Percentiles rank a stretch among this genome's conserved stretches.
phyloP scores from a whole-genome alignment of 1,140 invertebrate species.

The Diabrotica virgifera region DNA sequence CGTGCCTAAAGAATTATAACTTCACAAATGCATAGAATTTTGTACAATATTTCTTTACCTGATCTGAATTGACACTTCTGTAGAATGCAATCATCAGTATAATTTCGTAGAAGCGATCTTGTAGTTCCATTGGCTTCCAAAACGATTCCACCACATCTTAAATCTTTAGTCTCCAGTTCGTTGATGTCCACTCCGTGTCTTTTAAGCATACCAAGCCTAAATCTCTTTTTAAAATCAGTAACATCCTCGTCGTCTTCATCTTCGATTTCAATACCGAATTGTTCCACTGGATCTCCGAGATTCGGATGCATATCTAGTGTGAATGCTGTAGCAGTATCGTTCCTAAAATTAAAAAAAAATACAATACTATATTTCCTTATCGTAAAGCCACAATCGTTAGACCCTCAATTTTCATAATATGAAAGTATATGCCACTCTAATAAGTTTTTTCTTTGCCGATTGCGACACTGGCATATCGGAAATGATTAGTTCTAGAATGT shows the following conservation, averaged over 20 bases:
- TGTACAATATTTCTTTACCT: not conserved
- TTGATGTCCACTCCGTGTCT: conserved; percentile 65
- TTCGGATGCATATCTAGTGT: conserved; percentile 66
- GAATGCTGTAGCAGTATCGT: conserved; percentile 22
- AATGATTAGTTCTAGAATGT: too few relatives aligned
- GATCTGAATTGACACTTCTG: conserved; percentile 64
- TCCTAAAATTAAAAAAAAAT: conserved; percentile 22
- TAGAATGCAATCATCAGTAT: conserved; percentile 58
- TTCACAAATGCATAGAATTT: too few relatives aligned
- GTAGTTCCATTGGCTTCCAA: conserved; percentile 57
- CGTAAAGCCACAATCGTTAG: too few relatives aligned
- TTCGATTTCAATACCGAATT: conserved; percentile 69
- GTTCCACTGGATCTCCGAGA: conserved; percentile 65
- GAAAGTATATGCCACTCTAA: too few relatives aligned
- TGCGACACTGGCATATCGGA: too few relatives aligned
- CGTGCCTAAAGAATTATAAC: too few relatives aligned
- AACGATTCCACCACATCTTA: conserved; percentile 67
- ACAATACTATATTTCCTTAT: too few relatives aligned
- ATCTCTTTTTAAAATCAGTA: conserved; percentile 65
- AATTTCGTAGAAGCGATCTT: conserved; percentile 53
- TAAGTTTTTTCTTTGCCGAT: too few relatives aligned
- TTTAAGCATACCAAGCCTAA: conserved; percentile 59
- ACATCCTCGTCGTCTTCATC: conserved; percentile 61
- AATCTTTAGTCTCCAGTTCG: conserved; percentile 65
- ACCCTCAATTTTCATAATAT: too few relatives aligned